Conservation (phyloP, 2,797 vertebrate genomes). For the Anolis apletophallus region DNA sequence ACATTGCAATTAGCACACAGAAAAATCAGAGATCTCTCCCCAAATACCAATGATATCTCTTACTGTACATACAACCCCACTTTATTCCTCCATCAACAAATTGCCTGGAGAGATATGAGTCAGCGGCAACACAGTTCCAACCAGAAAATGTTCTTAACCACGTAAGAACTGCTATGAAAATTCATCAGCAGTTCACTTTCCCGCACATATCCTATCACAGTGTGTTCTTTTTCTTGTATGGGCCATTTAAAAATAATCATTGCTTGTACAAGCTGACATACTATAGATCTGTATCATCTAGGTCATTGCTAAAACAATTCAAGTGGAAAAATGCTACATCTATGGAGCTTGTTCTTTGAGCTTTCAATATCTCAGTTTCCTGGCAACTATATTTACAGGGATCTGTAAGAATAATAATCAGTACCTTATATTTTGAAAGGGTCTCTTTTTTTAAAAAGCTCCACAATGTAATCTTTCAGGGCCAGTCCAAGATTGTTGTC, state of each 20-base stretch:
- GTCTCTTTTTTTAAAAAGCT: constrained; percentile 13
- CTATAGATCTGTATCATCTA: constrained; percentile 40
- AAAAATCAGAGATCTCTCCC: neutral
- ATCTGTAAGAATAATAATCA: constrained; percentile 28
- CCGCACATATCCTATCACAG: constrained; percentile 40
- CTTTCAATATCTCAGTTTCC: constrained; percentile 46
- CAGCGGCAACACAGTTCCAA: neutral
- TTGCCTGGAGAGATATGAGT: neutral
- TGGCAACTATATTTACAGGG: neutral
- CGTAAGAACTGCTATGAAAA: constrained; percentile 28
- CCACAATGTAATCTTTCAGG: neutral
- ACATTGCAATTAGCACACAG: neutral
- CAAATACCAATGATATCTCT: too few species aligned
- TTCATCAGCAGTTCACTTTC: constrained; percentile 41
- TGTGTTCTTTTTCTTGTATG: constrained; percentile 33
- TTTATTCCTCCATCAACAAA: neutral
- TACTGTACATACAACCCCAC: too few species aligned
- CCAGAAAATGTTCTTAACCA: constrained; percentile 49
- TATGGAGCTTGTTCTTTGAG: constrained; percentile 27
- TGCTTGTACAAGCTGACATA: constrained; percentile 13
- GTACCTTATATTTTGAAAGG: neutral
- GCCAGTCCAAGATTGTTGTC: neutral
- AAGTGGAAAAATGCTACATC: constrained; percentile 10
- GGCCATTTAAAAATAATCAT: constrained; percentile 55
- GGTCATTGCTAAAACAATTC: constrained; percentile 46